Evolutionary conservation across 2,888 invertebrate genomes (phyloP).

Genomic region (Patella depressa): DNA sequence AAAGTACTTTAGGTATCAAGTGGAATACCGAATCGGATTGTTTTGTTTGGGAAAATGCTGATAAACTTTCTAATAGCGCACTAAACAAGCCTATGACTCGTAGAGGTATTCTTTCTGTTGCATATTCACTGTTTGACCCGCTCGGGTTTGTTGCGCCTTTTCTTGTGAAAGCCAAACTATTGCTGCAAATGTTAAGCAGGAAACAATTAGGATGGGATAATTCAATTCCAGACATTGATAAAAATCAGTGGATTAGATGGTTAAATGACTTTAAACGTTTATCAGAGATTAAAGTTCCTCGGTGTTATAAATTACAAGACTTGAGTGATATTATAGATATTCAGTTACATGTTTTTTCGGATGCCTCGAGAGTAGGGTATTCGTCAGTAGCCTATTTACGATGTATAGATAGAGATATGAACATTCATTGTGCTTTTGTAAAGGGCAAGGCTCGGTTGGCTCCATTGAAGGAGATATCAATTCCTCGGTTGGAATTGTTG

Average conservation of each 20-base stretch:
- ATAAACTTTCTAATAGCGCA: no score
- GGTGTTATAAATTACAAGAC: background rate
- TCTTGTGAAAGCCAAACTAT: background rate
- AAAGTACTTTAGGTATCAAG: slow-evolving; percentile 8
- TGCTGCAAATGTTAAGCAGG: slow-evolving; percentile 9
- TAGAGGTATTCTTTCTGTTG: slow-evolving; percentile 14
- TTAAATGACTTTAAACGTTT: background rate
- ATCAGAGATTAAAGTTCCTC: background rate
- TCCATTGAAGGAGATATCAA: background rate
- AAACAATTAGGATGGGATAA: slow-evolving; percentile 14
- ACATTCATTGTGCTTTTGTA: slow-evolving; percentile 1
- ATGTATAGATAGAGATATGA: background rate
- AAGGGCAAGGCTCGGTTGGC: background rate
- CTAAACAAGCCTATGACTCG: slow-evolving; percentile 7
- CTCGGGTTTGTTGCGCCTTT: slow-evolving; percentile 7
- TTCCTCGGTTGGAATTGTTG: background rate
- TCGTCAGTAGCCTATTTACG: background rate
- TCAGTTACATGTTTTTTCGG: background rate
- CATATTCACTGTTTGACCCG: slow-evolving; percentile 14
- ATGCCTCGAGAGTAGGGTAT: background rate
- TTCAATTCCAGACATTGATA: background rate
- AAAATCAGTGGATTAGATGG: slow-evolving; percentile 9
- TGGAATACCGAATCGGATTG: slow-evolving; percentile 12
- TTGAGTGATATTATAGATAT: background rate
- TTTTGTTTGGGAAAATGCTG: background rate